Evolutionary conservation across 1,140 invertebrate genomes (phyloP).

Genomic region (Procambarus virginalis): DNA sequence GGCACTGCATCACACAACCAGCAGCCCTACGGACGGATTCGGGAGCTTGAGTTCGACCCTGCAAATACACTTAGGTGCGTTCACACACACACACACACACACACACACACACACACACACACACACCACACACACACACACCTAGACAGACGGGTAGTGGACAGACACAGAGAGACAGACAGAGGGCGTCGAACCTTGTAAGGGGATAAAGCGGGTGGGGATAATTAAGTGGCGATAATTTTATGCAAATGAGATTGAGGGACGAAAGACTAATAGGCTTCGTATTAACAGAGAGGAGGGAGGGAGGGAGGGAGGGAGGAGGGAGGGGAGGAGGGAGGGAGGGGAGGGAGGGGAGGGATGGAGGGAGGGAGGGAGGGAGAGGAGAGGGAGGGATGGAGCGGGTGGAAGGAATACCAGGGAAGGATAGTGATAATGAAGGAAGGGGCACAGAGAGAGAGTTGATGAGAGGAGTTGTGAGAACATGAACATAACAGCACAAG

Average conservation of each 20-base stretch:
- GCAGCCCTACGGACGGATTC: no score
- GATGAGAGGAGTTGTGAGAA: not conserved
- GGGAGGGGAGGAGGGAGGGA: not conserved
- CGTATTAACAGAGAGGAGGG: not conserved
- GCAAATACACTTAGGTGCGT: no score
- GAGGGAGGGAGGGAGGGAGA: not conserved
- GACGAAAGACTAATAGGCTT: slow-evolving; percentile 32
- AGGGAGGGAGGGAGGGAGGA: not conserved
- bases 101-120: no score
- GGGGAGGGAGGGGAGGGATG: not conserved
- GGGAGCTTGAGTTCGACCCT: no score
- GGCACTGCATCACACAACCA: no score
- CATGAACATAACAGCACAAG: no score
- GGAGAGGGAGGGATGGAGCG: not conserved
- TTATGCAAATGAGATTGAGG: slow-evolving; percentile 37
- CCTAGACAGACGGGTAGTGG: no score
- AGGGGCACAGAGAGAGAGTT: not conserved
- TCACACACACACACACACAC: no score
- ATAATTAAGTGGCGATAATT: slow-evolving; percentile 35
- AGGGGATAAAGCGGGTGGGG: not conserved
- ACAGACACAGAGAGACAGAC: not conserved
- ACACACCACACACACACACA: no score
- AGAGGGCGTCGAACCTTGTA: not conserved
- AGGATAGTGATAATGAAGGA: no score
- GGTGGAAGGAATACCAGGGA: no score